Base-by-base conservation (phyloP, 2,888 invertebrate genomes). In the Drosophila conformis region DNA sequence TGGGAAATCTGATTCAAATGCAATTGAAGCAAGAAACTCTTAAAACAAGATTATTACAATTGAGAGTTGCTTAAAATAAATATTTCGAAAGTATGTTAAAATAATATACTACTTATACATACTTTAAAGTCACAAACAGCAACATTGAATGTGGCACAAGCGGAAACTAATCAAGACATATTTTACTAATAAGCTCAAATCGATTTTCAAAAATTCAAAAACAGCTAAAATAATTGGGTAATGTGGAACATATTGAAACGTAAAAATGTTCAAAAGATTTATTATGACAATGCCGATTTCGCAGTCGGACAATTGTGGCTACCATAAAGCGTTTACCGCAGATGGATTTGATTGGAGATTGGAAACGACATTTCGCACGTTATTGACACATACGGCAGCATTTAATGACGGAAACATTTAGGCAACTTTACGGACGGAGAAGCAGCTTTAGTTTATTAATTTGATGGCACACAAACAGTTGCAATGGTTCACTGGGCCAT, bases 321-420 rank as follows among this genome's bases (percentile, higher is more conserved):
- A 66, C 54, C 78, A 62, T 66, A 77, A 69, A 76, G 52, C 29
- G 62, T 48, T 69, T 77, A 72, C 68, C 78, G 78, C 51, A 64
- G 71, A 67, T 46, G 58, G 51, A 53, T 60, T 77, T 64, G 61
- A 69, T 69, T 78, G 65, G 54, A 63, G 38, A 59, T 54, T 66
- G 52, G 56, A 76, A 67, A 35, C 58, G 71, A 66, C 54, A 72
- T 72, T n/a, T 70, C 65, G 60, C 82, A 73, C 79, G 79, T 87
- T 87, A 78, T 78, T 70, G 85, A 69, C 88, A 72, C 69, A 82
- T 82, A 72, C 59, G 72, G 54, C 71, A 69, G 40, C 73, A 73
- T 67, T 78, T 64, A 63, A 81, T 75, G 61, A 64, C 64, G 85
- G 73, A 87, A 82, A 52, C 73, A 85, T 71, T 84, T 85, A 82